Base-by-base conservation (phyloP, 1,140 invertebrate species). In the Tetraneura akinire region DNA sequence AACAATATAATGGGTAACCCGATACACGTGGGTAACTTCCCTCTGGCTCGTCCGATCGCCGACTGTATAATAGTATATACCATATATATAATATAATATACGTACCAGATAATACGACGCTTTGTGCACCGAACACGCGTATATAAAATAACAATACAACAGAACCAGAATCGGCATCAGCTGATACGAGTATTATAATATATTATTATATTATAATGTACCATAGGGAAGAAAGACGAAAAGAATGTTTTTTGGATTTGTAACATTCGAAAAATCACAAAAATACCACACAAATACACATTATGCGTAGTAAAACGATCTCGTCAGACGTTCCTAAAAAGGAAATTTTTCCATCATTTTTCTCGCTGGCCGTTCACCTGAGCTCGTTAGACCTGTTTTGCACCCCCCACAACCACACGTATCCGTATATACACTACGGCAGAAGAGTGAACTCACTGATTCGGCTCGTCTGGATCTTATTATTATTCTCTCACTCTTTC, bases 301-400 rank as follows among this genome's bases (percentile, higher is more conserved):
- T 49, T 70, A 45, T 16, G 14, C n/a, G n/a, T n/a, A 60, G 42
- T 78, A 78, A 78, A 29, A 78, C 55, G 74, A 73, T 68, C 32
- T 37, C 49, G 80, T 51, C 71, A 32, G 37, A 42, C 55, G 21
- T 62, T 64, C 60, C 57, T 57, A 64, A 74, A 57, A 76, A 51
- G 37, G 37, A 45, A 45, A 60, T 78, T 73, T 66, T 57, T 55
- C 74, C 70, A 13, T 60, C 16, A 16, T 45, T 60, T 62, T 53
- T 55, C 70, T 29, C 71, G n/a, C 55, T 66, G 53, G 51, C 80
- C 60, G 11, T 76, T 78, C 74, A 70, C 68, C 80, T 73, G 80
- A 57, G 66, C 51, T 80, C 80, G 80, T 80, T 70, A 70, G 60
- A 80, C 55, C 74, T 78, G 64, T 70, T 57, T 49, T 60, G 45